A percentile compares a stretch with the other conserved stretches of the same genome.
Evolutionary conservation across 2,888 invertebrate species (phyloP).

Genomic region (Epicampocera succincta): DNA sequence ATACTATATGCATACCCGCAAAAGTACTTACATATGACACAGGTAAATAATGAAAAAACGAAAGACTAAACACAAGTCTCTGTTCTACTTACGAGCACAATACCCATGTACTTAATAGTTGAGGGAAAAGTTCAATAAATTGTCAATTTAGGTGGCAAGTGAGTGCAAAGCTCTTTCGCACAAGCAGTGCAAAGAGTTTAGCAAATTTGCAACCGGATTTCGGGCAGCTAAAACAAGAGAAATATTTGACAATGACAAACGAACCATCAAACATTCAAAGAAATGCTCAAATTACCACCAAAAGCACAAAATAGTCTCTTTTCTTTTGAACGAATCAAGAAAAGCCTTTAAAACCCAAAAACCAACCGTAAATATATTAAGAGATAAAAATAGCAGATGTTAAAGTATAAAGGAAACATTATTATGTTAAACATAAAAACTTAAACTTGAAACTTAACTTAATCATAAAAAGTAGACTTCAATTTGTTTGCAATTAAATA

Average conservation of each 20-base stretch:
- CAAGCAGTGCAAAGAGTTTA: not conserved
- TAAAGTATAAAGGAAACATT: not conserved
- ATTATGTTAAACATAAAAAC: too few species aligned
- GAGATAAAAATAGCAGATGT: slow-evolving; percentile 48
- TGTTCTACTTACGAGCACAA: too few species aligned
- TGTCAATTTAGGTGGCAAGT: slow-evolving; percentile 48
- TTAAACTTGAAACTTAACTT: too few species aligned
- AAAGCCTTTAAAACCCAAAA: slow-evolving; percentile 37
- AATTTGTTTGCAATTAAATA: slow-evolving; percentile 40
- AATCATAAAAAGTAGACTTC: slow-evolving; percentile 30
- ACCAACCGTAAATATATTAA: slow-evolving; percentile 20
- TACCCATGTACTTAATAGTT: too few species aligned
- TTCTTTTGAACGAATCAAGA: slow-evolving; percentile 18
- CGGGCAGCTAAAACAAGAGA: slow-evolving; percentile 60
- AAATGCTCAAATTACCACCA: slow-evolving; percentile 58
- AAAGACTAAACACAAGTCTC: not conserved
- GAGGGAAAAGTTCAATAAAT: slow-evolving; percentile 1
- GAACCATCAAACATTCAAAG: slow-evolving; percentile 2
- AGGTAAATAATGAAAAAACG: too few species aligned
- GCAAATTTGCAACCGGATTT: slow-evolving; percentile 42
- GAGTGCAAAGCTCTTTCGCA: not conserved
- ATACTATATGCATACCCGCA: slow-evolving; percentile 69
- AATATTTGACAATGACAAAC: slow-evolving; percentile 41
- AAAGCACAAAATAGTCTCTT: slow-evolving; percentile 35
- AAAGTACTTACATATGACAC: slow-evolving; percentile 21